Base-by-base conservation (phyloP, 1,140 invertebrate species). In the Nilaparvata lugens region DNA sequence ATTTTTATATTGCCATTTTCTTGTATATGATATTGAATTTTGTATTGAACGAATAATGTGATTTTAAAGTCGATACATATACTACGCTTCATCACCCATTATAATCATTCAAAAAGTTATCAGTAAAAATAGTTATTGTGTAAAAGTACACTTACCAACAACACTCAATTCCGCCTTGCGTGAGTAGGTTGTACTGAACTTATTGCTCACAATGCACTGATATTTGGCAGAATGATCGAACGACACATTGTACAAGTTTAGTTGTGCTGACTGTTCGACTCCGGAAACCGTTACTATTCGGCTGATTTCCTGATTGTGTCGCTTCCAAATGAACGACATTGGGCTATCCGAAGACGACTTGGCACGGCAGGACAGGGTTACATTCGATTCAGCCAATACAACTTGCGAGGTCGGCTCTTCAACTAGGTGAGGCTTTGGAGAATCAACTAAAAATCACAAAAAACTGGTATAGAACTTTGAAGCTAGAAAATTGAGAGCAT, bases 151-250 rank as follows among this genome's bases (percentile, higher is more conserved):
- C 76, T 76, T 72, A 90, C 88, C 83, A 70, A 89, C 78, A 51
- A 97, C 93, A 51, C 85, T 88, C 31, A 97, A 83, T 69, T 86
- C 84, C 2, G 92, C 89, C 72, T 89, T 91, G 38, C 80, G 75
- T 0, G 94, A 96, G 72, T 96, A 97, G 0, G 87, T 88, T 9
- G 88, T 89, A 5, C 94, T 94, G 77, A 88, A 95, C 58, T 81
- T 82, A 71, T 97, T 97, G 0, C 85, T 84, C 2, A 94, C 90
- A 62, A 95, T 83, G 76, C 94, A 98, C 71, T 98, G 94, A 76
- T 97, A 97, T 70, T 81, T 83, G 1, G 93, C 95, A 65, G 86
- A 85, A 73, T 94, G 82, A 13, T 78, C 75, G 72, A 91, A 82
- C 16, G 84, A 82, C 0, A 93, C 81, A 69, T 88, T 85, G 13